A percentile compares a stretch with the other conserved stretches of the same genome.
Evolutionary conservation across 2,113 vertebrate species (phyloP).

Genomic region (Ia io): DNA sequence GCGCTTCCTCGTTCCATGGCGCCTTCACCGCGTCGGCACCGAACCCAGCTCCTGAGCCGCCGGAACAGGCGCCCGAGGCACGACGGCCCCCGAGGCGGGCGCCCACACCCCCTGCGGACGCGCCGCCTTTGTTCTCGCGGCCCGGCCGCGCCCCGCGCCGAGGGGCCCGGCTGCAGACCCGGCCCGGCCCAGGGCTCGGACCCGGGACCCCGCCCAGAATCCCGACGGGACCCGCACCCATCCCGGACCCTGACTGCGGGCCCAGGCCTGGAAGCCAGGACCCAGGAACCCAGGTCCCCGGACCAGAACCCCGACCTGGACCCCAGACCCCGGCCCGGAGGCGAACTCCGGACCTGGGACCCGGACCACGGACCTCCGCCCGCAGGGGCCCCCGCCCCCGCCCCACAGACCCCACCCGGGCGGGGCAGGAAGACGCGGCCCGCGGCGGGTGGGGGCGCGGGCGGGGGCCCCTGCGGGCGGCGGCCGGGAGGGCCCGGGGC

Average conservation of each 20-base stretch:
- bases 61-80: accelerated
- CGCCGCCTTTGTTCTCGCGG: not conserved
- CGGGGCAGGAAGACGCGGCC: constrained; percentile 11
- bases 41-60: not conserved
- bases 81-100: not conserved
- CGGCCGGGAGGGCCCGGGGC: not conserved
- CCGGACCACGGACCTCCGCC: not conserved
- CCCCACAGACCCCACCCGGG: not conserved
- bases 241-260: not conserved
- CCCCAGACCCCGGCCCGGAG: not conserved
- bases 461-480: not conserved
- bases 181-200: not conserved
- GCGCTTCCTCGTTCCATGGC: constrained; percentile 46
- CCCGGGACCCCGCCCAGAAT: too few species aligned
- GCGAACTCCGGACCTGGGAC: not conserved
- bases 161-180: not conserved
- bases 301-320: not conserved
- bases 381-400: not conserved
- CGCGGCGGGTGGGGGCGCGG: not conserved
- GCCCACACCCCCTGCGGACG: not conserved
- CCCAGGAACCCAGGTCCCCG: not conserved
- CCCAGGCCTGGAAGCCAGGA: not conserved
- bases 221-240: too few species aligned
- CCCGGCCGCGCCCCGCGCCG: not conserved
- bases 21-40: not conserved